A percentile compares a stretch with the other conserved stretches of the same genome.
phyloP scores from a whole-genome alignment of 1,140 invertebrate genomes.

The Caenorhabditis inopinata region DNA sequence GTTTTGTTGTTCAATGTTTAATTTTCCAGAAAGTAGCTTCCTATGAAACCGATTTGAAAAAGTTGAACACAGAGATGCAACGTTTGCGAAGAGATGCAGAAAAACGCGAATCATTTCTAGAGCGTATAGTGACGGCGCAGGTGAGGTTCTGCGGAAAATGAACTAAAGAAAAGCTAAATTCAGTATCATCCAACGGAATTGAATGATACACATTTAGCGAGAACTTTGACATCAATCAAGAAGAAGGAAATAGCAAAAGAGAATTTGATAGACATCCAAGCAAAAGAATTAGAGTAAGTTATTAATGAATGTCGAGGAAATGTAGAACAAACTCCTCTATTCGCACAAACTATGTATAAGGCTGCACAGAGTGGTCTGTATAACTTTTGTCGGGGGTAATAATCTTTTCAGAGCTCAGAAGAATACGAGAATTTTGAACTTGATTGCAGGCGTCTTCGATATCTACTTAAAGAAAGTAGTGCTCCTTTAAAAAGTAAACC shows the following conservation, averaged over 20 bases:
- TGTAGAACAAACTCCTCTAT: too few species aligned
- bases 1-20: not conserved
- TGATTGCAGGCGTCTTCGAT: not conserved
- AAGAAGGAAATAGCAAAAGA: not conserved
- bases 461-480: not conserved
- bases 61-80: not conserved
- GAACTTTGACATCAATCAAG: constrained; percentile 26
- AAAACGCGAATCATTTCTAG: not conserved
- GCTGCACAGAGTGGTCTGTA: too few species aligned
- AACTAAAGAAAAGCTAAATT: not conserved
- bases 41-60: constrained; percentile 3
- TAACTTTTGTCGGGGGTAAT: too few species aligned
- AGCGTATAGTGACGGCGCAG: constrained; percentile 11
- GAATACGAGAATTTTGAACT: too few species aligned
- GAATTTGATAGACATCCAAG: not conserved
- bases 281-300: constrained; percentile 2
- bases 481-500: not conserved
- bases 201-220: constrained; percentile 4
- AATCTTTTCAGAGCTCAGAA: too few species aligned
- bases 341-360: too few species aligned
- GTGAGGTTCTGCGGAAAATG: not conserved
- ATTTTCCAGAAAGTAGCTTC: not conserved
- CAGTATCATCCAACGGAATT: constrained; percentile 10
- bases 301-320: not conserved
- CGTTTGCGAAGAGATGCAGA: not conserved